Percentiles rank a stretch among this genome's conserved stretches.
phyloP scores from a whole-genome alignment of 2,888 invertebrate species.

The Bembecia ichneumoniformis region DNA sequence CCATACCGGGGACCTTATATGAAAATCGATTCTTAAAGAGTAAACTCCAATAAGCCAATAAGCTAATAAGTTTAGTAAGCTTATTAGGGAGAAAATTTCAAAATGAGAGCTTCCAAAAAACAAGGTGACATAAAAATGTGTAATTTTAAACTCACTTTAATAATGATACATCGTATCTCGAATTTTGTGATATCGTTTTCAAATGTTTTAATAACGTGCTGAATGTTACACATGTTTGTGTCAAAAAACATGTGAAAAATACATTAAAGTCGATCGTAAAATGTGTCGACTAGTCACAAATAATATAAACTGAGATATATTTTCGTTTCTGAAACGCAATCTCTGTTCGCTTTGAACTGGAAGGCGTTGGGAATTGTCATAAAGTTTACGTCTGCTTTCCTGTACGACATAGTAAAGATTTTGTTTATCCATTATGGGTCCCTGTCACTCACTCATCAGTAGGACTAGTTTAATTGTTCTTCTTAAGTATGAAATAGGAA shows the following conservation, averaged over 20 bases:
- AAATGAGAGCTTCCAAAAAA: too few relatives aligned
- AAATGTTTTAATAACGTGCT: conserved; percentile 4
- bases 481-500: too few relatives aligned
- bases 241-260: conserved; percentile 56
- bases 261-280: conserved; percentile 49
- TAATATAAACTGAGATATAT: conserved; percentile 15
- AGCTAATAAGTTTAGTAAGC: too few relatives aligned
- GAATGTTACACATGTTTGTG: conserved; percentile 33
- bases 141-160: conserved; percentile 23
- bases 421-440: too few relatives aligned
- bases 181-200: conserved; percentile 36
- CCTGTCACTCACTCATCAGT: too few relatives aligned
- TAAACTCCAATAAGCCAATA: too few relatives aligned
- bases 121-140: too few relatives aligned
- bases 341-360: background rate
- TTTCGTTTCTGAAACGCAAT: background rate
- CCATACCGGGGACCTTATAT: too few relatives aligned
- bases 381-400: background rate
- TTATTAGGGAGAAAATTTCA: too few relatives aligned
- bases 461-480: too few relatives aligned
- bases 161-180: conserved; percentile 54
- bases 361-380: background rate
- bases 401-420: too few relatives aligned
- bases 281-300: conserved; percentile 55
- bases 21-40: too few relatives aligned